Base-by-base conservation (phyloP, 2,888 invertebrate species). In the Hyalella azteca region DNA sequence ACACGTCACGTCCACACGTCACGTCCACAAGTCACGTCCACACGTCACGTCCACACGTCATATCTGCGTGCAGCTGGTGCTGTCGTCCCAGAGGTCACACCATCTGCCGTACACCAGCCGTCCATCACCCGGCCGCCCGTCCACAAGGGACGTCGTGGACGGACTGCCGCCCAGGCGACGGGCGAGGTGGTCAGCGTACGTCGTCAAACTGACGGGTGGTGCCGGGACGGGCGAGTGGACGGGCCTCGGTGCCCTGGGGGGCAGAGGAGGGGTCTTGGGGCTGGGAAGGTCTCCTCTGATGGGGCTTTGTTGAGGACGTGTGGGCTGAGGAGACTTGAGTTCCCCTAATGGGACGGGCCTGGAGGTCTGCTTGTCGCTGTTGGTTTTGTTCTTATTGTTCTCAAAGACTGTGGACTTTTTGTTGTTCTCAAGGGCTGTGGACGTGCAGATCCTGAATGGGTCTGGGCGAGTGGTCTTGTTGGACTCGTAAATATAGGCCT, bases 1-100 rank as follows among this genome's bases (percentile, higher is more conserved):
- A n/a, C n/a, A n/a, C n/a, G n/a, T n/a, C n/a, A n/a, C n/a, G n/a
- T n/a, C n/a, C n/a, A n/a, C n/a, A n/a, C n/a, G n/a, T n/a, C n/a
- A n/a, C n/a, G n/a, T n/a, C n/a, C n/a, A n/a, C n/a, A n/a, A n/a
- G n/a, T n/a, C n/a, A n/a, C n/a, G n/a, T n/a, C n/a, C n/a, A n/a
- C n/a, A n/a, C 7, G 26, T 1, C 26, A 54, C 29, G 29, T 15
- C 0, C 9, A 7, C 11, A 19, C 0, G 7, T 78, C 41, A 81
- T 19, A 82, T 80, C 40, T 83, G 79, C 1, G 66, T 81, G 19
- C 81, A 79, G n/a, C 81, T 81, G 54, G 92, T 90, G 88, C 93
- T 93, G 80, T 92, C 90, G 41, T 92, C 94, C 95, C 95, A 95
- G 83, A 95, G 90, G 88, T 95, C 95, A 87, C 94, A 95, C 95